Evolutionary conservation across 1,140 invertebrate genomes (phyloP).

Genomic region (Drosophila nannoptera): DNA sequence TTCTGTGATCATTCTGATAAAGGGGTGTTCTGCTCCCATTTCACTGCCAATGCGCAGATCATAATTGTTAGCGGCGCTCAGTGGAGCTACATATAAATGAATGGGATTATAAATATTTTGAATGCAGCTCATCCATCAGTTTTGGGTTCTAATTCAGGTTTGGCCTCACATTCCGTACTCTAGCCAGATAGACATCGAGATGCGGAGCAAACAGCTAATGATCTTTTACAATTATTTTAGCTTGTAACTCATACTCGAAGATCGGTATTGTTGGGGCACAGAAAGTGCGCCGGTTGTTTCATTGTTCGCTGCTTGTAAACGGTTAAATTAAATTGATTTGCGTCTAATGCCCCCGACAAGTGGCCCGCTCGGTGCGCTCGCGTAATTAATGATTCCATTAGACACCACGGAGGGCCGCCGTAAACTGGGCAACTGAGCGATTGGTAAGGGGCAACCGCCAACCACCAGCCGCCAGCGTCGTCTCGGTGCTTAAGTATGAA

Average conservation of each 20-base stretch:
- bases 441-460: conserved; percentile 15
- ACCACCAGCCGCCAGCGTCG: conserved; percentile 47
- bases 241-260: conserved; percentile 36
- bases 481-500: conserved; percentile 75
- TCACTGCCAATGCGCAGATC: conserved; percentile 13
- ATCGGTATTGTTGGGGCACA: conserved; percentile 28
- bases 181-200: not conserved
- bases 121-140: conserved; percentile 64
- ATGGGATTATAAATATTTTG: conserved; percentile 77
- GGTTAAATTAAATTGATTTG: conserved; percentile 78
- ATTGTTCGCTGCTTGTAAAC: conserved; percentile 74
- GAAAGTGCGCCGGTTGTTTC: conserved; percentile 15
- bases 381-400: conserved; percentile 77
- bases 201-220: conserved; percentile 48
- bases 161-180: not conserved
- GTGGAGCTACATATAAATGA: conserved; percentile 42
- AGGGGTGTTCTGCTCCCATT: conserved; percentile 17
- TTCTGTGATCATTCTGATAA: conserved; percentile 39
- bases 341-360: conserved; percentile 76
- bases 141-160: conserved; percentile 6
- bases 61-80: conserved; percentile 29
- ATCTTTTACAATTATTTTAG: conserved; percentile 70
- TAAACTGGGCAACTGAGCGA: conserved; percentile 8
- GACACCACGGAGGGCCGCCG: conserved; percentile 55
- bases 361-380: conserved; percentile 59